A percentile compares a stretch with the other conserved stretches of the same genome.
These are phyloP conservation scores for Leiothrix lutea DNA, from an alignment of 2,113 vertebrate genomes.

Conservation along the genomic window DNA sequence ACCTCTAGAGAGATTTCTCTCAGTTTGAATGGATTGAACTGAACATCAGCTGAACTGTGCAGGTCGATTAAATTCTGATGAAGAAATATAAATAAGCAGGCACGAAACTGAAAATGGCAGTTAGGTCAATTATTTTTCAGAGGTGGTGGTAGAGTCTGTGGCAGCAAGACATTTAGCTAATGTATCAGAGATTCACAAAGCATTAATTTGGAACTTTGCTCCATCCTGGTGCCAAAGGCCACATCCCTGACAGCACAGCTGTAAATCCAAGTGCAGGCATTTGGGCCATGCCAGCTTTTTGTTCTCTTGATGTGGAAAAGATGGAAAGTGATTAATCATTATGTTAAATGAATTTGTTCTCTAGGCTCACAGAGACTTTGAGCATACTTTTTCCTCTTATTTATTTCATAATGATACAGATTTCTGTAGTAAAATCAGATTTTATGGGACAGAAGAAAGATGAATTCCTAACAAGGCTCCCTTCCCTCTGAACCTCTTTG, in stretches of 20 bases:
- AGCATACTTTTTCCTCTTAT: not conserved
- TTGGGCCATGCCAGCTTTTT: not conserved
- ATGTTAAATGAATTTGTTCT: not conserved
- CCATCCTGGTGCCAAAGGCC: not conserved
- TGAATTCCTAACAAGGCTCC: not conserved
- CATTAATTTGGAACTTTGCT: not conserved
- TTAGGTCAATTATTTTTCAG: constrained; percentile 3
- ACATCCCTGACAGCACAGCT: not conserved
- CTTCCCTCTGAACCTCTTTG: not conserved
- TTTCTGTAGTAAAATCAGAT: not conserved
- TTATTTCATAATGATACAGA: not conserved
- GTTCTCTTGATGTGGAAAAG: not conserved
- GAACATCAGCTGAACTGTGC: not conserved
- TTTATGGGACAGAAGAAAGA: not conserved
- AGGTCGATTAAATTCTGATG: not conserved
- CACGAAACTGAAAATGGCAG: not conserved
- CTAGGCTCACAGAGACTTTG: not conserved
- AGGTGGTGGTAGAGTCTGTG: not conserved
- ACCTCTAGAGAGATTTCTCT: not conserved
- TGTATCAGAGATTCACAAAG: not conserved
- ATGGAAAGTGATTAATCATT: not conserved
- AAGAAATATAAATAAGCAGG: constrained; percentile 4
- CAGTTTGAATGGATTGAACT: not conserved
- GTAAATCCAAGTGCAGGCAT: not conserved
- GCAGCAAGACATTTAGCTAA: not conserved